These are phyloP conservation scores for Aphelinus atriplicis DNA, from an alignment of 1,140 invertebrate species.

Conservation along the genomic window DNA sequence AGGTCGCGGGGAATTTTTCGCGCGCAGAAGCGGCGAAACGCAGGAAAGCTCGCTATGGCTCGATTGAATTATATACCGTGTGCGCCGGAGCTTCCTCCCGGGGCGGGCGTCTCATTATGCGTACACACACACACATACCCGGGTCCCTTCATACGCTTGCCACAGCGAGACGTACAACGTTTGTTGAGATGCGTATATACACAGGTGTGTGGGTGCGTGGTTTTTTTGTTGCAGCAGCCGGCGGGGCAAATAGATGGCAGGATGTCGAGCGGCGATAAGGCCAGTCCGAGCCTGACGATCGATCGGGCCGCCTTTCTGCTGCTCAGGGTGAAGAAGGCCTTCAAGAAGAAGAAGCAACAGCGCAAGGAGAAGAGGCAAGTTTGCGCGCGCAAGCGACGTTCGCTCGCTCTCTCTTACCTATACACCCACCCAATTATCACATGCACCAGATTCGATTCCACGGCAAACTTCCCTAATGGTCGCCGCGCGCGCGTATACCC, in stretches of 20 bases:
- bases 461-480: not conserved
- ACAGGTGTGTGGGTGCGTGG: no score
- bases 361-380: slow-evolving; percentile 81
- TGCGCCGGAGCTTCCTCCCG: no score
- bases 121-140: no score
- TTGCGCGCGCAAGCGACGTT: not conserved
- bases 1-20: no score
- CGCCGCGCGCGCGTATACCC: not conserved
- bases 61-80: no score
- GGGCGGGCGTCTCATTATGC: no score
- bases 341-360: slow-evolving; percentile 88
- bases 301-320: slow-evolving; percentile 88
- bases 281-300: slow-evolving; percentile 73
- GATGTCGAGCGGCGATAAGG: slow-evolving; percentile 64
- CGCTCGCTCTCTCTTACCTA: slow-evolving; percentile 17
- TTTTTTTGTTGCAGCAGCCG: not conserved
- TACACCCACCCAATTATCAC: slow-evolving; percentile 27
- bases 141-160: no score
- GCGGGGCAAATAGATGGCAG: slow-evolving; percentile 44
- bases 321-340: slow-evolving; percentile 85
- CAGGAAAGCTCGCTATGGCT: no score
- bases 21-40: no score
- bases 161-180: no score
- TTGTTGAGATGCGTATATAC: no score
- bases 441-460: not conserved